Evolutionary conservation across 2,888 invertebrate genomes (phyloP), one percentile per base, ranked within the genome.

Genomic region (Galerucella calmariensis): DNA sequence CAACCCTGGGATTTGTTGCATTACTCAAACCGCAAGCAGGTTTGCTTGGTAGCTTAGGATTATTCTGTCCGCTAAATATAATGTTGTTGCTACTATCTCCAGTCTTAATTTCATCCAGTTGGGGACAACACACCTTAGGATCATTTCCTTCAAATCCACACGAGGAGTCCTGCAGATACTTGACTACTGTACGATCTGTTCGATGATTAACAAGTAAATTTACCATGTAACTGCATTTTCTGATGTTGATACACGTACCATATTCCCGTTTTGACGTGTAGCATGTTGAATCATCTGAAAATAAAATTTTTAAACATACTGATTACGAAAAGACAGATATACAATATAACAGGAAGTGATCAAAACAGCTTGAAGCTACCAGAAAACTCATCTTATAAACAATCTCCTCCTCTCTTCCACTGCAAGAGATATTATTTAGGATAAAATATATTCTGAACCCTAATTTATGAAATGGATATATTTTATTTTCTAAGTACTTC

Each of bases 141-240:
- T 90, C 88, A 6, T 81, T 85, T 0, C 91, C 92, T 12, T 91
- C 90, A 79, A 90, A 93, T 0, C 93, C 93, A 82, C 96, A 96
- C 16, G 92, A 89, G 0, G 93, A 93, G 65, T 88, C 88, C 71
- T 92, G 88, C 68, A 95, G 85, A 75, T 89, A 86, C 62, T 86
- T 85, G 0, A 89, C 88, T 0, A 89, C 88, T 0, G 86, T 86
- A 0, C 89, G 89, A 72, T 88, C 87, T 20, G 83, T 79, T 16
- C 88, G 85, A 66, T 89, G 86, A 9, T 87, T 86, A 78, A 87
- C 84, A 44, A 91, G 81, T 10, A 92, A 74, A 1, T 84, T 82
- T 44, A 90, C 72, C n/a, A 93, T 84, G 0, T 85, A 82, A 0
- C 86, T 84, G 79, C 93, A 93, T 8, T 83, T 79, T 73, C 85